Evolutionary conservation across 2,888 invertebrate species (phyloP).

Genomic region (Melipona beecheii): DNA sequence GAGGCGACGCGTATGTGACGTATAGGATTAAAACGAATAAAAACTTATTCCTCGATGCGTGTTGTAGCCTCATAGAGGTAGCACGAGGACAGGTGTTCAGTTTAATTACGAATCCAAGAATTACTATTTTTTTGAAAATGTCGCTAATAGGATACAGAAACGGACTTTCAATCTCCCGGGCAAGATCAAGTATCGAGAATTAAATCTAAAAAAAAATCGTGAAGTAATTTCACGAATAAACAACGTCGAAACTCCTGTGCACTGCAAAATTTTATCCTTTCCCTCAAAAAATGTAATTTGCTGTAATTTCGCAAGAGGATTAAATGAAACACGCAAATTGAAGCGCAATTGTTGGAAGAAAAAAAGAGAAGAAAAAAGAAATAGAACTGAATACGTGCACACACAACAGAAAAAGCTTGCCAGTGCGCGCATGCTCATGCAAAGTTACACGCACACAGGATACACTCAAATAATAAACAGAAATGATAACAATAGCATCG

Average conservation of each 20-base stretch:
- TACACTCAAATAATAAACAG: slow-evolving; percentile 37
- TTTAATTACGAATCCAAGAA: neutral
- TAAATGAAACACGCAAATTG: slow-evolving; percentile 23
- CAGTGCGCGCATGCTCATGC: slow-evolving; percentile 50
- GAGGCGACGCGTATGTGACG: too few relatives aligned
- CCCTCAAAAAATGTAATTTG: neutral
- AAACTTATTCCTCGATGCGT: slow-evolving; percentile 7
- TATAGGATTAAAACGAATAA: neutral
- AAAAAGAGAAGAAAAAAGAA: neutral
- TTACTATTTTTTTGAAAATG: too few relatives aligned
- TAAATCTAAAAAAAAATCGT: neutral
- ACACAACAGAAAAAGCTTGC: slow-evolving; percentile 38
- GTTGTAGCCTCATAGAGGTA: neutral
- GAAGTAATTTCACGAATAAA: neutral
- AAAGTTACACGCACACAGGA: slow-evolving; percentile 35
- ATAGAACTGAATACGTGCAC: slow-evolving; percentile 25
- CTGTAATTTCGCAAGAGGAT: neutral
- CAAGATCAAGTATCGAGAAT: neutral
- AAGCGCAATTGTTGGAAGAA: slow-evolving; percentile 28
- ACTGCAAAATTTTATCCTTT: neutral
- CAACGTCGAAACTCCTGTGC: neutral
- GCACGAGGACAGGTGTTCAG: neutral
- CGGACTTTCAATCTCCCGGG: neutral
- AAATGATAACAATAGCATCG: slow-evolving; percentile 44
- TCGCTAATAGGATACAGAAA: neutral